Conservation (phyloP, 2,888 invertebrate genomes). For the Metopia argyrocephala region DNA sequence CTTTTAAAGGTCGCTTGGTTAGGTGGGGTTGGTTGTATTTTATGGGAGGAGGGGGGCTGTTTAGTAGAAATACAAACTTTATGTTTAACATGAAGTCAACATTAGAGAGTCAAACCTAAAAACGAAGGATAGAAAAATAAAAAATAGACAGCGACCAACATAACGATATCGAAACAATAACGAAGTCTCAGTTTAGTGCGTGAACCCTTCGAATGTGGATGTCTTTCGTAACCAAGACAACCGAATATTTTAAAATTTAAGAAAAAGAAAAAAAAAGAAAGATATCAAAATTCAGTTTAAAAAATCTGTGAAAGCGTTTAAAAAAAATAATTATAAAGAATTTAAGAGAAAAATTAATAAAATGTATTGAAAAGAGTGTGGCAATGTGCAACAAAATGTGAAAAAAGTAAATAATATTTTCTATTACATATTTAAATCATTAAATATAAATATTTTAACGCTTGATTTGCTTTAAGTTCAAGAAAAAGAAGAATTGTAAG, state of each 20-base stretch:
- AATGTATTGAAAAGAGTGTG: constrained; percentile 25
- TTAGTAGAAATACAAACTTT: constrained; percentile 31
- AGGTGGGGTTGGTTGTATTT: neutral
- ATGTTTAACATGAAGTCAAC: constrained; percentile 33
- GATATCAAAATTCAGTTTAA: constrained; percentile 14
- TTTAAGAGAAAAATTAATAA: constrained; percentile 20
- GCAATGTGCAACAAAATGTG: constrained; percentile 24
- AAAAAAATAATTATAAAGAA: constrained; percentile 8
- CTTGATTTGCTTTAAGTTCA: constrained; percentile 26
- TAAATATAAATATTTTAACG: constrained; percentile 29
- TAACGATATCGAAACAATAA: constrained; percentile 60
- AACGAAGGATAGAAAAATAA: neutral
- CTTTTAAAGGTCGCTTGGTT: neutral
- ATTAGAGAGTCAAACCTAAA: constrained; percentile 19
- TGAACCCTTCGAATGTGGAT: constrained; percentile 76
- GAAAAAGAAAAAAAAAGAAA: constrained; percentile 27
- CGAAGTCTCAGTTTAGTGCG: constrained; percentile 74
- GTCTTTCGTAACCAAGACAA: constrained; percentile 68
- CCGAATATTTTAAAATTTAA: constrained; percentile 19
- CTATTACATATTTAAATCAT: constrained; percentile 1
- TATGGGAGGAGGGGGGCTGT: constrained; percentile 15
- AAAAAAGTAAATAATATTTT: constrained; percentile 27
- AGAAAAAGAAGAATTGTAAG: constrained; percentile 6
- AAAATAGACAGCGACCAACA: constrained; percentile 32
- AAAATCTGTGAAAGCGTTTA: constrained; percentile 57